phyloP scores from a whole-genome alignment of 2,113 vertebrate species.

The Onychostruthus taczanowskii region DNA sequence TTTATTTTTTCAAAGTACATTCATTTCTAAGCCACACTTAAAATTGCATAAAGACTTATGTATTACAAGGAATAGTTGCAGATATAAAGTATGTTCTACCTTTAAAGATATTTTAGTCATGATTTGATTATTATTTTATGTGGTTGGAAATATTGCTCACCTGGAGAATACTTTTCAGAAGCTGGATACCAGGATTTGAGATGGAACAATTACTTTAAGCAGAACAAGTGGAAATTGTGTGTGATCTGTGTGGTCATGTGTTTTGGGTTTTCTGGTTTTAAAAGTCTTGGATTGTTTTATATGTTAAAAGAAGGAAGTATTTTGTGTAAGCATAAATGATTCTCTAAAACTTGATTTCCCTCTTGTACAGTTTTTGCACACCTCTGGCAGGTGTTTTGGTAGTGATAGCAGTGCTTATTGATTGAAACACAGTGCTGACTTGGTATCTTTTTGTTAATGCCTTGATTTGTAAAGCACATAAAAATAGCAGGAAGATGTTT shows the following conservation, averaged over 20 bases:
- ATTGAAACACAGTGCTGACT: neutral
- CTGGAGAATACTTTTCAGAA: neutral
- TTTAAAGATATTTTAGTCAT: neutral
- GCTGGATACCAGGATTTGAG: neutral
- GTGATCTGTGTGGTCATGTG: neutral
- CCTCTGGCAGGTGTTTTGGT: neutral
- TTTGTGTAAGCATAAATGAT: neutral
- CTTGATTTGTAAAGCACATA: neutral
- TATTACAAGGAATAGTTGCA: neutral
- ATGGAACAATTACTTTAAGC: neutral
- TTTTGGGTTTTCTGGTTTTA: conserved; percentile 18
- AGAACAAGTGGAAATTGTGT: neutral
- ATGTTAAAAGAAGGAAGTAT: neutral
- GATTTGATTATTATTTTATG: neutral
- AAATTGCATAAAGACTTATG: neutral
- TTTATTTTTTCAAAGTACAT: neutral
- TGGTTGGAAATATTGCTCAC: neutral
- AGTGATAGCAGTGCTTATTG: neutral
- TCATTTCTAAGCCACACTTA: neutral
- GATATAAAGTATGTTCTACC: neutral
- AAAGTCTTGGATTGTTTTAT: neutral
- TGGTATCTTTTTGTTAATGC: neutral
- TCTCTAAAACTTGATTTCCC: neutral
- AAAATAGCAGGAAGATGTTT: neutral
- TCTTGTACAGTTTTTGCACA: neutral